Percentiles rank a stretch among this genome's conserved stretches.
Conservation (phyloP, 1,140 invertebrate genomes). For the Bombus turneri region DNA sequence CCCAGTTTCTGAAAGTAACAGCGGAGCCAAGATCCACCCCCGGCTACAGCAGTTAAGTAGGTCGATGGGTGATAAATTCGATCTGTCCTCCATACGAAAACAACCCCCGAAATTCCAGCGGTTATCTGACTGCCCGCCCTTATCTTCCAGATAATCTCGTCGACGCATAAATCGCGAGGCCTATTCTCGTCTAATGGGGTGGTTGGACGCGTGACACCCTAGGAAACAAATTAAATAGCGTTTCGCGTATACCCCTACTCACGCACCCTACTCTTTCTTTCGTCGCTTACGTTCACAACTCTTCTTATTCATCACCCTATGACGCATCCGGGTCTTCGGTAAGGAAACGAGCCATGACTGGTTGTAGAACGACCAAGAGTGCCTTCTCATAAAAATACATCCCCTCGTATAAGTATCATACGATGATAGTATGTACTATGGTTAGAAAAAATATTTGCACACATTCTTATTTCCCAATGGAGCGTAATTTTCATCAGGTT, state of each 20-base stretch:
- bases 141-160: constrained; percentile 78
- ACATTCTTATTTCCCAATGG: too few relatives aligned
- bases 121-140: constrained; percentile 68
- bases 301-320: constrained; percentile 37
- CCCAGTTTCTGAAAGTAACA: not conserved
- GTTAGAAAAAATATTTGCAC: too few relatives aligned
- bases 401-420: too few relatives aligned
- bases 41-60: constrained; percentile 63
- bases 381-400: not conserved
- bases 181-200: constrained; percentile 70
- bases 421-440: too few relatives aligned
- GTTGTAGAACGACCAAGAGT: not conserved
- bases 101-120: constrained; percentile 56
- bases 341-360: constrained; percentile 43
- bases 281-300: not conserved
- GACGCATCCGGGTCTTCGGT: constrained; percentile 48
- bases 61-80: constrained; percentile 79
- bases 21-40: constrained; percentile 24
- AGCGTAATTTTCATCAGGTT: too few relatives aligned
- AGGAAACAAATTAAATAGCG: constrained; percentile 76
- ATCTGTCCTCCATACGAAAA: constrained; percentile 59
- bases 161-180: constrained; percentile 72
- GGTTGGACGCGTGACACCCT: constrained; percentile 54
- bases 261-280: not conserved
- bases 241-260: constrained; percentile 49